Evolutionary conservation across 2,888 invertebrate species (phyloP), one percentile per base, ranked within the genome.

Genomic region (Eristalis arbustorum): DNA sequence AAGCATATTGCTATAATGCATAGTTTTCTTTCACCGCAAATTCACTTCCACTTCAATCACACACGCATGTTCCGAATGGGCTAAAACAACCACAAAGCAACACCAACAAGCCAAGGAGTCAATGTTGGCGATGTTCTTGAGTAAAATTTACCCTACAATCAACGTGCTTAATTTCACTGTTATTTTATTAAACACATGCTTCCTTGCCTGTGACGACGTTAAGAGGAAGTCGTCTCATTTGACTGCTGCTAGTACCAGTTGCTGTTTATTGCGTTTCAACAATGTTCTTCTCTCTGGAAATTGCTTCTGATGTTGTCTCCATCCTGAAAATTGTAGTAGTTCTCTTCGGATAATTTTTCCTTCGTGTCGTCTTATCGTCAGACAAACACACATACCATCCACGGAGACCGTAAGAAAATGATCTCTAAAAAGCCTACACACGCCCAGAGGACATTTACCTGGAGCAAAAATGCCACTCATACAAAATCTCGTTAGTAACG

Each of bases 401-500:
- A 49, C 49, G 18, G 18, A 18, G 49, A 49, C 4, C 18, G 18
- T 14, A 40, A 67, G 23, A 28, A 71, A 37, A 31, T 57, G 42
- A 14, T 57, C 63, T 72, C 56, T 62, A n/a, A 64, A 73, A 78
- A 68, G 61, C 61, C 57, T 34, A 61, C 37, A 73, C 37, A 73
- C 22, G 34, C 56, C 66, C 59, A 42, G 25, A 63, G 8, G 67
- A 79, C 57, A 79, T 80, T 67, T 66, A 72, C 63, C 72, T 31
- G 63, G 68, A 68, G 72, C 75, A 49, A 73, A 49, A 18, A 49
- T 49, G 49, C 49, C 49, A 49, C 49, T 72, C 62, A 63, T 67
- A 23, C 49, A 56, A 72, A 85, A 81, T 82, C 85, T 81, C 81
- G 77, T 85, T 85, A 82, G 82, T 73, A 62, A 74, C 69, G 77